Base-by-base conservation (phyloP, 1,140 invertebrate genomes). In the Drosophila pallidifrons region DNA sequence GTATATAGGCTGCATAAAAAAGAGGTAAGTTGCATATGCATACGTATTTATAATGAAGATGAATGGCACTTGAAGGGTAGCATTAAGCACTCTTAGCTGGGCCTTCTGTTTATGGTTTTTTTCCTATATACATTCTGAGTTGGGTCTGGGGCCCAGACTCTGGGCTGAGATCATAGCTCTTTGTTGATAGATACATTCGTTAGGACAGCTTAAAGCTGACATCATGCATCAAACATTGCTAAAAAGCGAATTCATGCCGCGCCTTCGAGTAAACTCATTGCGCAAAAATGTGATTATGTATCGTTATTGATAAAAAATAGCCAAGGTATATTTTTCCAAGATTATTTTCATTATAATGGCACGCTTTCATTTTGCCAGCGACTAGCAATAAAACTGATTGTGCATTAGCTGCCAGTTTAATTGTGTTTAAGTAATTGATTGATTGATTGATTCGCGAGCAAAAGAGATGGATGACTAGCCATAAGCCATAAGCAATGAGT, bases 341-440 rank as follows among this genome's bases (percentile, higher is more conserved):
- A 46, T 11, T 38, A 10, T 38, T 38, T 38, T 38, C 2, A 20
- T 43, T 65, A n/a, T 32, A 30, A 65, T 75, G 74, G 77, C 77
- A 83, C 70, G 83, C 85, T 88, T 88, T 88, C 85, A 71, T 82
- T 87, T 87, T 70, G 66, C 52, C 49, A 68, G 60, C 8, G 72
- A 82, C 54, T 68, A 41, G 60, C 16, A 61, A 51, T 49, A n/a
- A 69, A 83, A 75, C 73, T 81, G 73, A 72, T 69, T 72, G 75
- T 61, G 30, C 32, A 30, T 55, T 61, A 69, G 58, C 58, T 63
- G 51, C 11, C 20, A 70, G 47, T 70, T 82, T 63, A 66, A 87
- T 77, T 87, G 72, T 71, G 51, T 69, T 77, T 68, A 64, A 71
- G 41, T 82, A 80, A 83, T 88, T 83, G 77, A 87, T 87, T 80